Evolutionary conservation across 2,113 vertebrate genomes (phyloP), one percentile per base, ranked within the genome.

Genomic region (pig (Sus scrofa)): DNA sequence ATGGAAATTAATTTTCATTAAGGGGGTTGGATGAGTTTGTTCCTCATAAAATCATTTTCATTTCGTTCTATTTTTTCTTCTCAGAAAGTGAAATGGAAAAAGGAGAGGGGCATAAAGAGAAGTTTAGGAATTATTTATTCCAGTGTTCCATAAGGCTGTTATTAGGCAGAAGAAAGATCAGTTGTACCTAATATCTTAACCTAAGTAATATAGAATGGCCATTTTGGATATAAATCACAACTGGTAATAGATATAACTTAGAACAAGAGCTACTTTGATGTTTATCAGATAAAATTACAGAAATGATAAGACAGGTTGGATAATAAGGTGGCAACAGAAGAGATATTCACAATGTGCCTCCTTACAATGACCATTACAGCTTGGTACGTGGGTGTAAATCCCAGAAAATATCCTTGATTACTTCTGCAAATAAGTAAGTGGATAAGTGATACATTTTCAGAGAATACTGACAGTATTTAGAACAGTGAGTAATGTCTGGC

Each of bases 1-100:
- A 24, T 65, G 50, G 22, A 90, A 81, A 73, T 74, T 96, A 60
- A 44, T 88, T 91, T 97, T 91, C 39, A 94, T 67, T 83, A 79
- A 67, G 24, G 10, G 16, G 74, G 91, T 39, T 91, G 4, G n/a
- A 96, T 68, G 44, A 54, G 27, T 85, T 85, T n/a, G 73, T 10
- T 54, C 50, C 58, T 94, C 30, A 26, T 73, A 54, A 56, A 83
- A 90, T 86, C 22, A 68, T 77, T 93, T 94, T 88, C 26, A 68
- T 67, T 60, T 86, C 50, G 37, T 73, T 60, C 58, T 73, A 77
- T 34, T 63, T 96, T 93, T 95, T 91, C 12, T 52, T 84, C 70
- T 84, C 12, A n/a, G 19, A 65, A 77, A 88, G 26, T 77, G 14
- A 70, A 83, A 78, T 63, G 1, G 7, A 52, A 22, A 86, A 70